Evolutionary conservation across 2,113 vertebrate genomes (phyloP).

Genomic region (Bos indicus): DNA sequence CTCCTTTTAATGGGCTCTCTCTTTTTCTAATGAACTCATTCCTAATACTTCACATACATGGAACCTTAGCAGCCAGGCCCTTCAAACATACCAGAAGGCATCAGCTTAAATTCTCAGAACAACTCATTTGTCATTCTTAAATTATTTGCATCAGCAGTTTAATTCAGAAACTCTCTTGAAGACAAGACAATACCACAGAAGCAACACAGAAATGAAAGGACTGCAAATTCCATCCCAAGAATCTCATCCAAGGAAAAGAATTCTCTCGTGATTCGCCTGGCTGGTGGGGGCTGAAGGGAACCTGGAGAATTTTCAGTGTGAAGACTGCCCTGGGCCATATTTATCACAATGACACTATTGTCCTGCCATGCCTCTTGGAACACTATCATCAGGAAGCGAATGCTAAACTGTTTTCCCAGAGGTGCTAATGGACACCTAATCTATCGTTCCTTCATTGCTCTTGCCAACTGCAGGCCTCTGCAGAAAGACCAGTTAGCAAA

Average conservation of each 20-base stretch:
- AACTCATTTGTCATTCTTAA: background rate
- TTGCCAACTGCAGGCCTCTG: background rate
- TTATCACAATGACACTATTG: background rate
- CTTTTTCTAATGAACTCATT: background rate
- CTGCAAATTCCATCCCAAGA: background rate
- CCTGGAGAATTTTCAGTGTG: background rate
- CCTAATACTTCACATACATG: background rate
- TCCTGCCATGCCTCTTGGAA: background rate
- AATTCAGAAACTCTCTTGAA: conserved; percentile 1
- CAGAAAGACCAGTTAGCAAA: background rate
- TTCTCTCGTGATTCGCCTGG: background rate
- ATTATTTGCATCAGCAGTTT: background rate
- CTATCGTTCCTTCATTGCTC: background rate
- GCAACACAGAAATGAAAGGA: background rate
- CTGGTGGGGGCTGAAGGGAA: background rate
- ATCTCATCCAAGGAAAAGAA: conserved; percentile 16
- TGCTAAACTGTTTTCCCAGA: background rate
- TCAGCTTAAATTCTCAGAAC: background rate
- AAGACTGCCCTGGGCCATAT: background rate
- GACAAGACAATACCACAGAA: background rate
- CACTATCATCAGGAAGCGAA: background rate
- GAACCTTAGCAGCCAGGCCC: background rate
- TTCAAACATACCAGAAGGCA: background rate
- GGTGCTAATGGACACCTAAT: background rate
- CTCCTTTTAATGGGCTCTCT: background rate